Conservation (phyloP, 2,113 vertebrate species). For the Macquaria ambigua region DNA sequence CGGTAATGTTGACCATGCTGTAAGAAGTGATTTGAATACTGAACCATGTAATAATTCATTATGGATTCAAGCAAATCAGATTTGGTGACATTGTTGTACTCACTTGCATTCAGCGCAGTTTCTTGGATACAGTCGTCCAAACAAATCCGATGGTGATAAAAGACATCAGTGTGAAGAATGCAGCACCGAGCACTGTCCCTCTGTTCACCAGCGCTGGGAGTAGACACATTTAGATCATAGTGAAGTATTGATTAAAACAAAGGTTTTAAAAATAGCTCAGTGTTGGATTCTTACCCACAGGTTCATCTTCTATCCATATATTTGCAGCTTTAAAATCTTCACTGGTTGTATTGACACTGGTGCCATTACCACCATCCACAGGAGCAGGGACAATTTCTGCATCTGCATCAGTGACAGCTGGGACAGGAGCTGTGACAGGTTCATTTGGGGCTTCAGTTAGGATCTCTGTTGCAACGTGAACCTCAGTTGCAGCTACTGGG, state of each 20-base stretch:
- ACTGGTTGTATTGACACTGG: background rate
- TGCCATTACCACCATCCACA: background rate
- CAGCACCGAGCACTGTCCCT: slow-evolving; percentile 55
- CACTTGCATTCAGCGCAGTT: slow-evolving; percentile 52
- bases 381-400: background rate
- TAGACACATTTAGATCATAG: background rate
- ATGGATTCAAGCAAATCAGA: background rate
- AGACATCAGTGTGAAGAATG: slow-evolving; percentile 59
- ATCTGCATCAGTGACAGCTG: background rate
- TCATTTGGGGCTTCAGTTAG: slow-evolving; percentile 17
- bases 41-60: background rate
- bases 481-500: background rate
- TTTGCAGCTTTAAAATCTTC: slow-evolving; percentile 2
- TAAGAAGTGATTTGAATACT: background rate
- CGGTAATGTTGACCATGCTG: background rate
- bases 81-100: slow-evolving; percentile 25
- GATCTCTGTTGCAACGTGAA: background rate
- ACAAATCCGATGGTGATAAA: slow-evolving; percentile 58
- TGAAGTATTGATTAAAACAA: background rate
- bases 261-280: background rate
- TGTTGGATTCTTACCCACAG: slow-evolving; percentile 50
- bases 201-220: slow-evolving; percentile 49
- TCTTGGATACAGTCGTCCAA: slow-evolving; percentile 38
- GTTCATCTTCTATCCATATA: slow-evolving; percentile 10
- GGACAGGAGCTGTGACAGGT: background rate